Base-by-base conservation (phyloP, 1,140 invertebrate genomes). In the Drosophila ambigua region DNA sequence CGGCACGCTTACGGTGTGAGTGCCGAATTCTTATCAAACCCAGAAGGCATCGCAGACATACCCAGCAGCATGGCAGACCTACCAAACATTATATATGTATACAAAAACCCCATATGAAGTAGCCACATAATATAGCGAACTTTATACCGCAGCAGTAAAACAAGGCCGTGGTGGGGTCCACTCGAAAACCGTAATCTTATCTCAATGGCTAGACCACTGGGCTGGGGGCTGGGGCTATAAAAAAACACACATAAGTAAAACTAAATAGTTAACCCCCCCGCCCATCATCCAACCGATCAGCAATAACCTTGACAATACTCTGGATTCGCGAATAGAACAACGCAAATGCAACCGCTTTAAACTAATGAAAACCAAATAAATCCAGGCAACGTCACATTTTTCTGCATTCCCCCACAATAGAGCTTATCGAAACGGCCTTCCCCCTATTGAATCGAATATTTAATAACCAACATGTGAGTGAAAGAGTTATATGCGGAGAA, bases 311-410 rank as follows among this genome's bases (percentile, higher is more conserved):
- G 79, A 65, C 39, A 60, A 57, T 41, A 26, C 46, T 23, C 46
- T 55, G 59, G 20, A 51, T 76, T 52, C 8, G 41, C 44, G 6
- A 9, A 39, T 39, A 35, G 45, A 72, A 62, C 58, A 60, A 73
- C 79, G 75, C 76, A 79, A 64, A 72, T 68, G 50, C 24, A 66
- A 49, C 80, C 46, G 54, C 63, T 49, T 6, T 15, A 52, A 84
- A 69, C 80, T 84, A 79, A 84, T 69, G 66, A 3, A 53, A 73
- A 73, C 80, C 77, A 80, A 65, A 57, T 71, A 45, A 26, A 66
- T 73, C 72, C 59, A 66, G 55, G 54, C 46, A 8, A 46, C 55
- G 44, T 82, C 55, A 77, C 54, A 49, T 67, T 52, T 41, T 46
- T 59, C 53, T 58, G 45, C 53, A 66, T 69, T 82, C 51, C 49